A percentile compares a stretch with the other conserved stretches of the same genome.
Conservation (phyloP, 2,113 vertebrate species). For the Mustelus asterias region DNA sequence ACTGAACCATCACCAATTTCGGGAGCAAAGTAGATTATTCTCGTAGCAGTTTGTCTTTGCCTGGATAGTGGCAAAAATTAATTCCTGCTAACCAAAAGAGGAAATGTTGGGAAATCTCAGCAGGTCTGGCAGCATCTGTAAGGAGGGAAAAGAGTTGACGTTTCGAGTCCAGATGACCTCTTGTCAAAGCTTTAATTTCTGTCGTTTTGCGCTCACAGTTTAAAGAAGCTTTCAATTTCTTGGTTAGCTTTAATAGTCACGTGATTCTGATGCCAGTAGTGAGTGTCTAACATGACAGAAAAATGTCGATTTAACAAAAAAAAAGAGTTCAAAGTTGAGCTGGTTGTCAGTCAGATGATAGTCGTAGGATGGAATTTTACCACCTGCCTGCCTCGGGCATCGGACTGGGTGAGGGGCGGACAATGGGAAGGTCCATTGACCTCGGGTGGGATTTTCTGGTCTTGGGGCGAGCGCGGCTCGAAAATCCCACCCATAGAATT, state of each 20-base stretch:
- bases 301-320: not conserved
- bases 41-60: not conserved
- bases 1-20: not conserved
- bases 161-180: too few species aligned
- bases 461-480: too few species aligned
- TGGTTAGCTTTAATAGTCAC: not conserved
- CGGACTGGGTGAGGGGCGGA: too few species aligned
- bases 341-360: not conserved
- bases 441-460: too few species aligned
- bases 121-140: too few species aligned
- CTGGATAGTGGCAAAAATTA: not conserved
- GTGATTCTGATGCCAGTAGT: not conserved
- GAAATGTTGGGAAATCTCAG: too few species aligned
- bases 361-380: too few species aligned
- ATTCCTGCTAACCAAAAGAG: too few species aligned
- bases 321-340: not conserved
- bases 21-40: not conserved
- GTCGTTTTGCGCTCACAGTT: not conserved
- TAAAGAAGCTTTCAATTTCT: not conserved
- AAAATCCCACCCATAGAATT: too few species aligned
- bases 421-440: too few species aligned
- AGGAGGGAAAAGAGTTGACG: too few species aligned
- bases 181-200: not conserved
- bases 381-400: too few species aligned
- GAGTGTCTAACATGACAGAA: not conserved